phyloP scores from a whole-genome alignment of 37 sponge, comb jelly and placozoan species.

The Dysidea cf. avara region DNA sequence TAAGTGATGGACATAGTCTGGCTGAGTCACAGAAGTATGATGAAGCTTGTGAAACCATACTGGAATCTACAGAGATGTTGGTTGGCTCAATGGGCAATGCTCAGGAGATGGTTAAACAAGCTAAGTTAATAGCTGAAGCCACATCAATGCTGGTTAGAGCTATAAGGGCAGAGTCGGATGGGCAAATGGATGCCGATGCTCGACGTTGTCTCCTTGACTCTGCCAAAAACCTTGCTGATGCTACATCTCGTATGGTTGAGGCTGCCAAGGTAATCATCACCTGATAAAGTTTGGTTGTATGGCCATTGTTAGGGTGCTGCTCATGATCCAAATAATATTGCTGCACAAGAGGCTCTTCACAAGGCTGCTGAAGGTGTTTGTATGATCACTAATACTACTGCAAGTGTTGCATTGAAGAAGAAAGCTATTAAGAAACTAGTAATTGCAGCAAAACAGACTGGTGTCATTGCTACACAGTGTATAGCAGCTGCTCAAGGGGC shows the following conservation, averaged over 20 bases:
- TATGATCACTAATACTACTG: conserved; percentile 61
- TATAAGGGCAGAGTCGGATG: conserved; percentile 81
- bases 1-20: conserved; percentile 15
- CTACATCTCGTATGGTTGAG: conserved; percentile 93
- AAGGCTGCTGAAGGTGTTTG: conserved; percentile 68
- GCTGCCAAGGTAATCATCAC: conserved; percentile 81
- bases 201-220: conserved; percentile 71
- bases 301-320: neutral
- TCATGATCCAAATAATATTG: conserved; percentile 40
- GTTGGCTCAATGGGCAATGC: conserved; percentile 4
- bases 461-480: conserved; percentile 87
- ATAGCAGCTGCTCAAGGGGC: conserved; percentile 91
- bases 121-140: conserved; percentile 28
- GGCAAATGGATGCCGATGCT: conserved; percentile 81
- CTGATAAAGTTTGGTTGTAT: conserved; percentile 13
- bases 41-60: conserved; percentile 24
- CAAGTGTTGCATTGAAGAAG: conserved; percentile 80
- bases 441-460: conserved; percentile 88
- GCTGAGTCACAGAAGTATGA: conserved; percentile 6
- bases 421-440: conserved; percentile 84
- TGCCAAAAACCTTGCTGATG: conserved; percentile 89
- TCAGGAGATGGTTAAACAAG: conserved; percentile 29
- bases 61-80: conserved; percentile 15
- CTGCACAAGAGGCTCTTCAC: conserved; percentile 66
- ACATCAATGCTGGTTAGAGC: conserved; percentile 30